A percentile compares a stretch with the other conserved stretches of the same genome.
phyloP scores from a whole-genome alignment of 30 jellyfish, hydroid and myxozoan species.

The Aurelia coerulea region DNA sequence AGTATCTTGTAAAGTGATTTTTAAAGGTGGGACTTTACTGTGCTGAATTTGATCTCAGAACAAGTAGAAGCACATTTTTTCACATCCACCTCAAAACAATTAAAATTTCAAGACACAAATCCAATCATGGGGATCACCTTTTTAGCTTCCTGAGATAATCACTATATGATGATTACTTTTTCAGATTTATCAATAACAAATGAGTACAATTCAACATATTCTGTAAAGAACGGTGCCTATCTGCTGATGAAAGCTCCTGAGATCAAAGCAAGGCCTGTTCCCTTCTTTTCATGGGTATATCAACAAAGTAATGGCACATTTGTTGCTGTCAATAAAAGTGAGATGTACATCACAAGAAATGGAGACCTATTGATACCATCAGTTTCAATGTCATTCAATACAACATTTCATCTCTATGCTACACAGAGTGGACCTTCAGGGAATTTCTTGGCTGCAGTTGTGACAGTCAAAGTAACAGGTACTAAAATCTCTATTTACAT shows the following conservation, averaged over 20 bases:
- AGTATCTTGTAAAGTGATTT: too few species aligned
- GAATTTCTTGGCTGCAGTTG: conserved; percentile 8
- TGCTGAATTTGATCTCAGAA: too few species aligned
- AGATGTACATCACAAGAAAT: conserved; percentile 3
- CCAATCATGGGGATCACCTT: too few species aligned
- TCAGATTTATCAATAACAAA: conserved; percentile 24
- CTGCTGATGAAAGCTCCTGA: conserved; percentile 52
- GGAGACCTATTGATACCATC: conserved; percentile 58
- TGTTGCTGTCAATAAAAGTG: neutral
- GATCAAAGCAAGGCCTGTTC: conserved; percentile 49
- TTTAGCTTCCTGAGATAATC: too few species aligned
- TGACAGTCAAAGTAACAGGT: conserved; percentile 44
- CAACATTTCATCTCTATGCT: conserved; percentile 23
- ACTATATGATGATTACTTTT: neutral
- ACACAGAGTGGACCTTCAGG: neutral
- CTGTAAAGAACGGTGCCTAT: conserved; percentile 11
- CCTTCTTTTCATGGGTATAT: conserved; percentile 28
- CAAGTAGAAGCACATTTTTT: too few species aligned
- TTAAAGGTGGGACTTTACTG: too few species aligned
- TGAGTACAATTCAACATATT: conserved; percentile 25
- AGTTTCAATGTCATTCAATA: conserved; percentile 11
- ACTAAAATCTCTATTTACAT: neutral
- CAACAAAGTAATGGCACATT: conserved; percentile 13
- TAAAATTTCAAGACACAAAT: too few species aligned
- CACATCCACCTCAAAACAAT: too few species aligned